phyloP scores from a whole-genome alignment of 2,113 vertebrate genomes.

The Lagopus leucura region DNA sequence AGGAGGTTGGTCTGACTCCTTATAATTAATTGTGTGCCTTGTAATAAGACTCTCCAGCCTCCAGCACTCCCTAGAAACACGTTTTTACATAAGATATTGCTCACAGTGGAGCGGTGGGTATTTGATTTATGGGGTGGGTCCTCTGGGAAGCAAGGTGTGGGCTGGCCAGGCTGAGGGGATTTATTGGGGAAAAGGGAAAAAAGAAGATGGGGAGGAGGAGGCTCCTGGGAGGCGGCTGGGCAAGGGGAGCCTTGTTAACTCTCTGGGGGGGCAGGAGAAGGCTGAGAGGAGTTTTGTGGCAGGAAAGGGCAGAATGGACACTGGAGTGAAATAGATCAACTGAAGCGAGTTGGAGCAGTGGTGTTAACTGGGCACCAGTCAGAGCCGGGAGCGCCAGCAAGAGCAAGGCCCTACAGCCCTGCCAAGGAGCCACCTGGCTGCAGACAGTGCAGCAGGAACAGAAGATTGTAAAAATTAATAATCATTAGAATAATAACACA shows the following conservation, averaged over 20 bases:
- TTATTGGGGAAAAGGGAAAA: background rate
- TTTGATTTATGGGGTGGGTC: slow-evolving; percentile 81
- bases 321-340: background rate
- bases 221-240: background rate
- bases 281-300: background rate
- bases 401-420: background rate
- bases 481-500: slow-evolving; percentile 66
- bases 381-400: fast-evolving
- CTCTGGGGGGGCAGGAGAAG: background rate
- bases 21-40: slow-evolving; percentile 80
- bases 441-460: background rate
- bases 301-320: background rate
- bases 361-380: fast-evolving
- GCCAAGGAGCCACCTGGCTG: background rate
- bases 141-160: slow-evolving; percentile 62
- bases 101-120: slow-evolving; percentile 56
- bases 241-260: background rate
- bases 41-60: slow-evolving; percentile 84
- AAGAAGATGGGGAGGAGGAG: background rate
- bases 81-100: slow-evolving; percentile 82
- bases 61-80: slow-evolving; percentile 76
- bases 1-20: slow-evolving; percentile 72
- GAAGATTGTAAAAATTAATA: slow-evolving; percentile 58
- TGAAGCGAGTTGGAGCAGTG: background rate
- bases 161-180: slow-evolving; percentile 30